Evolutionary conservation across 2,113 vertebrate species (phyloP), one percentile per base, ranked within the genome.

Genomic region (Neodontobutis hainanensis): DNA sequence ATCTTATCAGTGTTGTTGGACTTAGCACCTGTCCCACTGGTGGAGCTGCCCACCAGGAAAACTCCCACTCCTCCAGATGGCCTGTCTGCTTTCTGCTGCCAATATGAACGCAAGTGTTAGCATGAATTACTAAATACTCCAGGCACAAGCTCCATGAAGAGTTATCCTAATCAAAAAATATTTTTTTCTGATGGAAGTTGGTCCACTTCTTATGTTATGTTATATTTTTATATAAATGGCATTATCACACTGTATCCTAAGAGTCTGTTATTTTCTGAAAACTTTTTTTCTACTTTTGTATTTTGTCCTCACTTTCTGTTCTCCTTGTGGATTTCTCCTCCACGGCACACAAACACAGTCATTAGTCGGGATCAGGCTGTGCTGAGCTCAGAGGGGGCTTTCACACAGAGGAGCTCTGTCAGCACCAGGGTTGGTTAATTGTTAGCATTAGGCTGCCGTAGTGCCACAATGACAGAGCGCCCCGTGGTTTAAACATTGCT

Each of bases 41-140:
- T 68, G 16, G 35, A 73, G 35, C 3, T 4, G 53, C 58, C 81
- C 81, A 82, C 44, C 6, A 77, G 85, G 69, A 83, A 75, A 87
- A 82, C 85, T 77, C 85, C 81, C 83, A 84, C 77, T 73, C 70
- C 45, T 81, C 87, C 85, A 89, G 83, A 86, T 86, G 85, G 83
- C 63, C 42, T 63, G 85, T 86, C 75, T 82, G 65, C 61, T 57
- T 72, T n/a, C 66, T 56, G 36, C 50, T 78, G 81, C 83, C 77
- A 85, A 73, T 44, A 79, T 73, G 38, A 45, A 27, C 56, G 58
- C 11, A 62, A 79, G 73, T 5, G 52, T 73, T 60, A 57, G 73
- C 70, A 40, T 46, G 50, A 81, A 66, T 63, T 55, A 35, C 65
- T 47, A 47, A 71, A 70, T 67, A 65, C 50, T 72, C 36, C 64